Percentiles rank a stretch among this genome's conserved stretches.
phyloP scores from a whole-genome alignment of 2,888 invertebrate genomes.

The Agrilus cyanescens region DNA sequence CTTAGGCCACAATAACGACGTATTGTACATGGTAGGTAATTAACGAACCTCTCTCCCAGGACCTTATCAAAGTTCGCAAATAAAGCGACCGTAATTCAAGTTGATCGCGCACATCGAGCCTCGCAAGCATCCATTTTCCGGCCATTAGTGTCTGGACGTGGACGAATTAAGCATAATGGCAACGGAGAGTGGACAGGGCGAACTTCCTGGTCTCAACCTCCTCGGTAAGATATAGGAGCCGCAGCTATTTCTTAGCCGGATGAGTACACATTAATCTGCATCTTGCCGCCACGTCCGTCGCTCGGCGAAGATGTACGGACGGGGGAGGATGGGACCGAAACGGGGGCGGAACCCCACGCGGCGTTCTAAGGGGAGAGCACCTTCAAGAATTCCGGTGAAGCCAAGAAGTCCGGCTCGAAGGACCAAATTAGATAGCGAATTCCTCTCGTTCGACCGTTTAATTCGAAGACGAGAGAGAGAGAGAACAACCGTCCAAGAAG shows the following conservation, averaged over 20 bases:
- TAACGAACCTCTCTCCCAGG: neutral
- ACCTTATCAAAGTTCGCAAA: too few species aligned
- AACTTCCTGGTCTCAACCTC: constrained; percentile 8
- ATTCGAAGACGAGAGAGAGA: constrained; percentile 28
- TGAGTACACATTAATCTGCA: constrained; percentile 37
- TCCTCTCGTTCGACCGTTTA: constrained; percentile 31
- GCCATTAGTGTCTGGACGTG: constrained; percentile 18
- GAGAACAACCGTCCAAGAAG: constrained; percentile 1
- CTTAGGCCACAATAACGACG: constrained; percentile 52
- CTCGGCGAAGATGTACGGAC: neutral
- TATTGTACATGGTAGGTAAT: constrained; percentile 33
- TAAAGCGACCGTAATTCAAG: too few species aligned
- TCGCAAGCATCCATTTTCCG: constrained; percentile 23
- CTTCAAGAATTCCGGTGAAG: constrained; percentile 29
- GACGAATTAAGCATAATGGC: constrained; percentile 13
- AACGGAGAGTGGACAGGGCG: constrained; percentile 17
- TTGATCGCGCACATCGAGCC: neutral
- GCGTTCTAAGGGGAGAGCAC: constrained; percentile 24
- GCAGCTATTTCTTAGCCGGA: constrained; percentile 35
- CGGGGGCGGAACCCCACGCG: constrained; percentile 17
- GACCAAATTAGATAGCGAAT: constrained; percentile 27
- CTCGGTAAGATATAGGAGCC: constrained; percentile 18
- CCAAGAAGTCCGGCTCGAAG: constrained; percentile 23
- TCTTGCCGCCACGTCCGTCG: constrained; percentile 17
- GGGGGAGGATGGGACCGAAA: neutral